Evolutionary conservation across 2,888 invertebrate genomes (phyloP), one percentile per base, ranked within the genome.

Genomic region (Hermodice carunculata): DNA sequence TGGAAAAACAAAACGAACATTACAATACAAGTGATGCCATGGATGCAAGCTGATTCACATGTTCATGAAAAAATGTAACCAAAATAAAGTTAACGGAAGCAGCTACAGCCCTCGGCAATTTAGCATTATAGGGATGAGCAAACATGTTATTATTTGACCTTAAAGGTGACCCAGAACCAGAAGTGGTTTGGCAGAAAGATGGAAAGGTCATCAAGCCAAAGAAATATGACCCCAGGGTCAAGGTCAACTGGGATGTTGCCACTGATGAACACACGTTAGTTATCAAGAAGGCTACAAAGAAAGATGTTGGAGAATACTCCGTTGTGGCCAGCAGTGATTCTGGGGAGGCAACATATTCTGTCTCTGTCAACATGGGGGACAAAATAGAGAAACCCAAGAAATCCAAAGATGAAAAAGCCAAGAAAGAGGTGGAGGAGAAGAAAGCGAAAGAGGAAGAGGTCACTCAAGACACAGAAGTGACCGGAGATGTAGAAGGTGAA

Each of bases 131-230:
- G n/a, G n/a, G n/a, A n/a, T n/a, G n/a, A n/a, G n/a, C n/a, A n/a
- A n/a, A n/a, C n/a, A n/a, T n/a, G n/a, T n/a, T n/a, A n/a, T n/a
- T n/a, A n/a, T n/a, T n/a, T n/a, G n/a, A n/a, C n/a, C n/a, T n/a
- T n/a, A n/a, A n/a, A 64, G 64, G 54, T 44, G 37, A 57, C 14
- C 70, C 73, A 28, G 52, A 58, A 32, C 64, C 81, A 6, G 77
- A 70, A 17, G 78, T 86, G 40, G 74, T 73, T 54, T 86, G 85
- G 85, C 66, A 69, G 52, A 76, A 76, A 37, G 74, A 79, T 61
- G 79, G 77, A 2, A 56, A 71, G 26, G 54, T 48, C 6, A 44
- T 76, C 26, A 59, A 65, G 43, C 11, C 52, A 4, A 61, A 54
- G 43, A 37, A 56, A 14, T 29, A 26, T 11, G 54, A 56, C 37